phyloP scores from a whole-genome alignment of 2,888 invertebrate genomes.

The Noctua pronuba region DNA sequence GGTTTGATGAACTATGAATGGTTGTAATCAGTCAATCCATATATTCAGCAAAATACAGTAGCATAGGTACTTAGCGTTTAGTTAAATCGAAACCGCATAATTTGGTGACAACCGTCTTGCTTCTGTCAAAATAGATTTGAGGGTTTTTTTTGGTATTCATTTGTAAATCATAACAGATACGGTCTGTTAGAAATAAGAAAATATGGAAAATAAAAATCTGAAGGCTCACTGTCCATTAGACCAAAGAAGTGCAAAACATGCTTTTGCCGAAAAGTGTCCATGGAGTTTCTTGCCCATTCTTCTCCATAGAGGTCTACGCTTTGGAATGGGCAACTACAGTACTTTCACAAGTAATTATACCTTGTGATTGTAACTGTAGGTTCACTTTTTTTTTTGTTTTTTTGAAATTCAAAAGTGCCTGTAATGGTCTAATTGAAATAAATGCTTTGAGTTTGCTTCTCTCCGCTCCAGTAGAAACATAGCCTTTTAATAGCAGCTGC shows the following conservation, averaged over 20 bases:
- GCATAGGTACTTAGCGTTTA: neutral
- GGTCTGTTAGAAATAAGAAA: neutral
- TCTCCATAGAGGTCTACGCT: too few species aligned
- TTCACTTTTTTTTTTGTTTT: too few species aligned
- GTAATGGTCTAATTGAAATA: too few species aligned
- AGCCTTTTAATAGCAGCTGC: too few species aligned
- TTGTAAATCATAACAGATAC: neutral
- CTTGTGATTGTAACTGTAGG: too few species aligned
- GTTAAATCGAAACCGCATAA: neutral
- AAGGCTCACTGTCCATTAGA: neutral
- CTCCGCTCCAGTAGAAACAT: neutral
- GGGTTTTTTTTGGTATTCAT: neutral
- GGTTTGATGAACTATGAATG: constrained; percentile 7
- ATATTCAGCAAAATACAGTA: neutral
- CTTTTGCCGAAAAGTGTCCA: too few species aligned
- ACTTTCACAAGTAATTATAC: too few species aligned
- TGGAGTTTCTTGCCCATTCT: too few species aligned
- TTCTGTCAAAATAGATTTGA: neutral
- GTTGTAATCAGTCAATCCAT: constrained; percentile 7
- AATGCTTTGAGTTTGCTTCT: too few species aligned
- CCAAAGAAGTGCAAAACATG: neutral
- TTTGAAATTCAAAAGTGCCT: too few species aligned
- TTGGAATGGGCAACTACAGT: too few species aligned
- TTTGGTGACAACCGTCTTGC: neutral
- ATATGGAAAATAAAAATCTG: neutral